Conservation (phyloP, 2,113 vertebrate genomes). For the Lichenostomus cassidix region DNA sequence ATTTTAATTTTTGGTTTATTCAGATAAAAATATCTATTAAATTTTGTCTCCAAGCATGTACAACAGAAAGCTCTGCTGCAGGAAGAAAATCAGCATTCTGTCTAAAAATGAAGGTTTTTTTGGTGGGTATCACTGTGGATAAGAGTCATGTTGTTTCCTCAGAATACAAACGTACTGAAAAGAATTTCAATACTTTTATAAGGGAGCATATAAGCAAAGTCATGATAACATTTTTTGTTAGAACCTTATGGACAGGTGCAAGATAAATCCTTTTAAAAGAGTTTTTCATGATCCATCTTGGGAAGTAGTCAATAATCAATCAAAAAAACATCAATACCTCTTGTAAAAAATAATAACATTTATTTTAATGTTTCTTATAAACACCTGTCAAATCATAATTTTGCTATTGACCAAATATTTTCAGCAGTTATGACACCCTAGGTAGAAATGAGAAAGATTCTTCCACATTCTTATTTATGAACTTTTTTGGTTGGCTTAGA, state of each 20-base stretch:
- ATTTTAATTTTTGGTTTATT: not conserved
- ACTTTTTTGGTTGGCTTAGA: not conserved
- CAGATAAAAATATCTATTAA: not conserved
- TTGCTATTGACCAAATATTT: not conserved
- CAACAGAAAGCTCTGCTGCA: not conserved
- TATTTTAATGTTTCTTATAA: not conserved
- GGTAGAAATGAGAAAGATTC: not conserved
- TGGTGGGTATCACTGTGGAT: not conserved
- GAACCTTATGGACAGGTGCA: not conserved
- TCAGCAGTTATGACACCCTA: not conserved
- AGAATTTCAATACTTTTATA: not conserved
- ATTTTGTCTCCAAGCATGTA: not conserved
- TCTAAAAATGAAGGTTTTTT: rapidly evolving
- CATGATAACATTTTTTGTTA: not conserved
- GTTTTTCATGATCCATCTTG: not conserved
- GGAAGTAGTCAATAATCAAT: not conserved
- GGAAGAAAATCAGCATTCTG: not conserved
- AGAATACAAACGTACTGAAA: not conserved
- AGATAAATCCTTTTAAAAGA: not conserved
- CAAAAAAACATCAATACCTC: not conserved
- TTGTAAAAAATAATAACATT: not conserved
- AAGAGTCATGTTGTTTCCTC: not conserved
- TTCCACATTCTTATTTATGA: not conserved
- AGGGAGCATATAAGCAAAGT: not conserved
- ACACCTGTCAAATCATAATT: not conserved